Conservation (phyloP, 2,888 invertebrate species). For the Lasioglossum figueresi region DNA sequence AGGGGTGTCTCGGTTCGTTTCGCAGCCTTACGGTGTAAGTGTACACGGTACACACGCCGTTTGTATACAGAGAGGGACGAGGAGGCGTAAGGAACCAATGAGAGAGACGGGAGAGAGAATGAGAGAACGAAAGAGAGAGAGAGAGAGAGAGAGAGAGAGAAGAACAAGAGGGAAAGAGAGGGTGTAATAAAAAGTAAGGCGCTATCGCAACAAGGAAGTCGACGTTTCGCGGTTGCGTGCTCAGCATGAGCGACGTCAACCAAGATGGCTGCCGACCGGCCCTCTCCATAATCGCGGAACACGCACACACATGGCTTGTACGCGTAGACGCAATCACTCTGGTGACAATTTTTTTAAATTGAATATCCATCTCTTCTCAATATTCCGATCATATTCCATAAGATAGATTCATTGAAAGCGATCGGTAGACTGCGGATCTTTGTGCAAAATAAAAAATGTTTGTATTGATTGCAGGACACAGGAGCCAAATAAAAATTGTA, state of each 20-base stretch:
- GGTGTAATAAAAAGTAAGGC: constrained; percentile 71
- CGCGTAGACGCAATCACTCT: constrained; percentile 70
- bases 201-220: constrained; percentile 74
- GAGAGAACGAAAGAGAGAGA: not conserved
- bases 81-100: constrained; percentile 25
- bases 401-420: constrained; percentile 64
- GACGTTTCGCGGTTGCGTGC: constrained; percentile 75
- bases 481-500: no score
- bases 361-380: not conserved
- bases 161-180: constrained; percentile 21
- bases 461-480: no score
- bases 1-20: constrained; percentile 73
- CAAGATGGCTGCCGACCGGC: constrained; percentile 70
- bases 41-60: constrained; percentile 35
- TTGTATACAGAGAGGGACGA: constrained; percentile 31
- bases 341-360: constrained; percentile 40
- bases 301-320: constrained; percentile 40
- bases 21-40: constrained; percentile 65
- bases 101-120: constrained; percentile 24
- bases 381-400: not conserved
- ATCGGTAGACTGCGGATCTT: no score
- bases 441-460: no score
- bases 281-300: constrained; percentile 64
- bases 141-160: not conserved
- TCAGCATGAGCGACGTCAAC: constrained; percentile 74